phyloP scores from a whole-genome alignment of 2,888 invertebrate genomes.

The Chironomus tentans region DNA sequence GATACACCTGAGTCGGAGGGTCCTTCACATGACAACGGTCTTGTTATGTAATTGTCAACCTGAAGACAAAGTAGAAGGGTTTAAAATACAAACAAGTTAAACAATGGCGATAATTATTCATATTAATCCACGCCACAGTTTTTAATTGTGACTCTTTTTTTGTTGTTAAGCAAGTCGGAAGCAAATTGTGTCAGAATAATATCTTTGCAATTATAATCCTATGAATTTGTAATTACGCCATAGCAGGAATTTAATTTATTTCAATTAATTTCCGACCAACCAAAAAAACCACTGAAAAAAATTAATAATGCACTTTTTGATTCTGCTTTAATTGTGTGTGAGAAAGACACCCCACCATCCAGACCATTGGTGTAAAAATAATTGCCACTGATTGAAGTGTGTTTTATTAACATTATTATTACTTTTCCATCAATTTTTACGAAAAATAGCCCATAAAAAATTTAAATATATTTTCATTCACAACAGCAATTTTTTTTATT shows the following conservation, averaged over 20 bases:
- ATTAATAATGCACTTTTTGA: too few species aligned
- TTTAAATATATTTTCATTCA: too few species aligned
- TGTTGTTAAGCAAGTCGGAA: background rate
- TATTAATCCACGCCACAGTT: background rate
- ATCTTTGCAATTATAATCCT: background rate
- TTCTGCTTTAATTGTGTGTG: too few species aligned
- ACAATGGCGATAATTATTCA: background rate
- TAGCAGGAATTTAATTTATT: background rate
- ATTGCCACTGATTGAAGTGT: too few species aligned
- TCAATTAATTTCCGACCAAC: background rate
- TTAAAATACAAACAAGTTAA: background rate
- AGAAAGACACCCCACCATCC: too few species aligned
- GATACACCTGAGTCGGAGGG: slow-evolving; percentile 40
- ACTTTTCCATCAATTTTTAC: too few species aligned
- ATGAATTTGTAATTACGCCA: background rate
- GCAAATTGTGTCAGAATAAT: background rate
- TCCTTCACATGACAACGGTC: slow-evolving; percentile 41
- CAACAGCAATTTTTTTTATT: background rate
- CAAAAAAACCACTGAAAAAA: too few species aligned
- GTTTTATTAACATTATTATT: too few species aligned
- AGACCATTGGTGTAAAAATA: too few species aligned
- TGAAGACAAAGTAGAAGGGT: slow-evolving; percentile 27
- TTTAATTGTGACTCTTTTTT: background rate
- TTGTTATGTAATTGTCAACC: slow-evolving; percentile 36
- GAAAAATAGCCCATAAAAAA: too few species aligned